Evolutionary conservation across 2,888 invertebrate genomes (phyloP).

Genomic region (Brachyptera putata): DNA sequence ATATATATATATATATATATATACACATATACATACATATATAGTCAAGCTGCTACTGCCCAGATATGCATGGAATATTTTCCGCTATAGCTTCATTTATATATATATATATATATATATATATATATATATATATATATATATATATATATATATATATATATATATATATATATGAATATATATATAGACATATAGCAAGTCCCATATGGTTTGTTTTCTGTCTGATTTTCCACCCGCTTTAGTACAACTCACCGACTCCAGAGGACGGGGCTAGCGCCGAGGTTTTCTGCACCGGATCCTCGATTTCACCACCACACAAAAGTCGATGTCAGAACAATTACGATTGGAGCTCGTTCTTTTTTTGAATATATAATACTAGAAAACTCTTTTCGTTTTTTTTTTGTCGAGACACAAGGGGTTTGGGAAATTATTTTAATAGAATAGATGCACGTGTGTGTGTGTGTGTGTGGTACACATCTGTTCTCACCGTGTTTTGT

Average conservation of each 20-base stretch:
- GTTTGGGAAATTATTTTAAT: too few relatives aligned
- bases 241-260: slow-evolving; percentile 2
- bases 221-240: slow-evolving; percentile 23
- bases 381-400: slow-evolving; percentile 12
- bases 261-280: too few relatives aligned
- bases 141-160: too few relatives aligned
- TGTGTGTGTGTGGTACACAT: too few relatives aligned
- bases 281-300: slow-evolving; percentile 13
- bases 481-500: too few relatives aligned
- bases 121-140: too few relatives aligned
- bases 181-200: too few relatives aligned
- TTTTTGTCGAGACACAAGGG: slow-evolving; percentile 4
- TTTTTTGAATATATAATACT: slow-evolving; percentile 6
- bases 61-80: slow-evolving; percentile 27
- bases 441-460: too few relatives aligned
- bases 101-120: too few relatives aligned
- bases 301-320: slow-evolving; percentile 15
- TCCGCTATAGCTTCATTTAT: too few relatives aligned
- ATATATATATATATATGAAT: too few relatives aligned
- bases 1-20: too few relatives aligned
- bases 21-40: slow-evolving; percentile 8
- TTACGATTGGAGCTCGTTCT: background rate
- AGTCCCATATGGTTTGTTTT: slow-evolving; percentile 30
- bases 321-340: slow-evolving; percentile 19
- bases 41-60: slow-evolving; percentile 22